A percentile compares a stretch with the other conserved stretches of the same genome.
These are phyloP conservation scores for Drosophila sucinea DNA, from an alignment of 1,140 invertebrate species.

Conservation along the genomic window DNA sequence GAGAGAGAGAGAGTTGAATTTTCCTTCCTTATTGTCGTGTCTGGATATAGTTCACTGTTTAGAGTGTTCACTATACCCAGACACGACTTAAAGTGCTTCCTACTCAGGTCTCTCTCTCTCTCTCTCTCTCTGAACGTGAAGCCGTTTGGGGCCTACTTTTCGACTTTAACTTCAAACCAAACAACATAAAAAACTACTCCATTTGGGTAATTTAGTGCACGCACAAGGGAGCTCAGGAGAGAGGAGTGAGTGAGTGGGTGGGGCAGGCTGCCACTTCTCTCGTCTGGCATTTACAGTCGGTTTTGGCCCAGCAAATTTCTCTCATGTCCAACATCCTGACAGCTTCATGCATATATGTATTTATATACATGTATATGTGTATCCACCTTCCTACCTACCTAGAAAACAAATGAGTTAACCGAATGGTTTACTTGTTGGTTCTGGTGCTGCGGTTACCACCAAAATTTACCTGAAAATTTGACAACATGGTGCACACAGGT, in stretches of 20 bases:
- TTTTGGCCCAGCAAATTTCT: background rate
- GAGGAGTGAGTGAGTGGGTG: background rate
- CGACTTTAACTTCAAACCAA: constrained; percentile 44
- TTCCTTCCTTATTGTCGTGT: no score
- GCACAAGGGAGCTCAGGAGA: constrained; percentile 27
- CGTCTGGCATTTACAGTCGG: constrained; percentile 41
- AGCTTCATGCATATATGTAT: constrained; percentile 54
- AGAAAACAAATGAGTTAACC: constrained; percentile 70
- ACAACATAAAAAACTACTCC: constrained; percentile 62
- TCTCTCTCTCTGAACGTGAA: background rate
- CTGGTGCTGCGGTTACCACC: constrained; percentile 62
- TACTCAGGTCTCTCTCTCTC: background rate
- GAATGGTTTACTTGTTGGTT: constrained; percentile 24
- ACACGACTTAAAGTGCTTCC: no score
- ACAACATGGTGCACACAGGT: constrained; percentile 66
- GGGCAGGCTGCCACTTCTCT: constrained; percentile 3
- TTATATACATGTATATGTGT: constrained; percentile 18
- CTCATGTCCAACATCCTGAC: constrained; percentile 45
- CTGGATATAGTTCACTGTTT: no score
- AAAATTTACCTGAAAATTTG: constrained; percentile 77
- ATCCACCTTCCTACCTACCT: constrained; percentile 2
- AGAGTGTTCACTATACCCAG: no score
- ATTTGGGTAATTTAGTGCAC: constrained; percentile 53
- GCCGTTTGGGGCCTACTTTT: constrained; percentile 19
- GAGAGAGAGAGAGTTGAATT: no score